These are phyloP conservation scores for Chelonus formosanus DNA, from an alignment of 2,888 invertebrate species.

Conservation along the genomic window DNA sequence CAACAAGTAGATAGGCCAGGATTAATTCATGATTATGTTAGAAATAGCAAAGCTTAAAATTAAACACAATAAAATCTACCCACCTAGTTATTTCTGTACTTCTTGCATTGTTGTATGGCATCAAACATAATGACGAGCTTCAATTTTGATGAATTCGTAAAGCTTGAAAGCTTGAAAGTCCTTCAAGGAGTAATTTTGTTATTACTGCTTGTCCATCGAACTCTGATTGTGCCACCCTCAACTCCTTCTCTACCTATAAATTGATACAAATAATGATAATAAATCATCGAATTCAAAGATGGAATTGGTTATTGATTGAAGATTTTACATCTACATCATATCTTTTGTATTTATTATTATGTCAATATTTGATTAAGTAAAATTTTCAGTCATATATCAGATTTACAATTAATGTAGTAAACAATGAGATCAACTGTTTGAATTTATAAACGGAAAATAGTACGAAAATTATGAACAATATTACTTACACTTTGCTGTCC, in stretches of 20 bases:
- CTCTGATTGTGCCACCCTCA: conserved; percentile 87
- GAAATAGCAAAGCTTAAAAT: neutral
- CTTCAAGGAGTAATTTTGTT: conserved; percentile 87
- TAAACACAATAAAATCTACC: conserved; percentile 68
- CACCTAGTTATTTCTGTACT: conserved; percentile 82
- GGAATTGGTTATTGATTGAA: too few relatives aligned
- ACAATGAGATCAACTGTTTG: conserved; percentile 20
- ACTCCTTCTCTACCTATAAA: conserved; percentile 85
- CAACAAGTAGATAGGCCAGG: too few relatives aligned
- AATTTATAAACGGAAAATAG: neutral
- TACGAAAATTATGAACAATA: conserved; percentile 13
- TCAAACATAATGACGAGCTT: conserved; percentile 85
- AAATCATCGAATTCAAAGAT: neutral
- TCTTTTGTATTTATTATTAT: too few relatives aligned
- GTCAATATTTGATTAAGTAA: conserved; percentile 76
- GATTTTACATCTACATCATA: too few relatives aligned
- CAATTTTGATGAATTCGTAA: conserved; percentile 87
- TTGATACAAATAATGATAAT: conserved; percentile 46
- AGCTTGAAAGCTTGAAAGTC: conserved; percentile 88
- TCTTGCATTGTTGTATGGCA: conserved; percentile 87
- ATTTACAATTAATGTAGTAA: conserved; percentile 70
- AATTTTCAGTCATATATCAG: conserved; percentile 78
- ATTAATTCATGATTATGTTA: too few relatives aligned
- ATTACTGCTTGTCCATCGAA: conserved; percentile 93
- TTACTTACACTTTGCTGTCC: conserved; percentile 76